Conservation (phyloP, 2,113 vertebrate genomes). For the Hucho hucho region DNA sequence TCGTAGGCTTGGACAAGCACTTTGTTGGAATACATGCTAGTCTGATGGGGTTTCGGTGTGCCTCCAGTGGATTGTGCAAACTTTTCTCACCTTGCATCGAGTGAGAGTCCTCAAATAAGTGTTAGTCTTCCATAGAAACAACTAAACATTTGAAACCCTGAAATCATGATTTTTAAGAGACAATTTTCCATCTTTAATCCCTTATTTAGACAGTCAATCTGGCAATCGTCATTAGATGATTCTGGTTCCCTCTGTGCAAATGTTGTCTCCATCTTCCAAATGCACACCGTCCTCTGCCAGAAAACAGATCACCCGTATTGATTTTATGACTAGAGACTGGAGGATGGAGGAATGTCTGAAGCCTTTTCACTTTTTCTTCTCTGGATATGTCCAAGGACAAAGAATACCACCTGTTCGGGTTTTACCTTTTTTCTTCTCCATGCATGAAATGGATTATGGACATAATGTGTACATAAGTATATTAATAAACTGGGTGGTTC, state of each 20-base stretch:
- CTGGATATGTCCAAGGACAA: slow-evolving; percentile 53
- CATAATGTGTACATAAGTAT: slow-evolving; percentile 6
- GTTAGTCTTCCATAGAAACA: too few relatives aligned
- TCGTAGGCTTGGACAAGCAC: background rate
- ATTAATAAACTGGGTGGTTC: too few relatives aligned
- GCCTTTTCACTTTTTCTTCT: slow-evolving; percentile 33
- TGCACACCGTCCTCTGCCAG: slow-evolving; percentile 28
- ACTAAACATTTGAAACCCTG: too few relatives aligned
- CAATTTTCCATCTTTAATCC: slow-evolving; percentile 20
- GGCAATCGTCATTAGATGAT: slow-evolving; percentile 43
- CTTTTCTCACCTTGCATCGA: background rate
- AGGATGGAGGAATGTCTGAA: slow-evolving; percentile 37
- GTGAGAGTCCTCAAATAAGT: background rate
- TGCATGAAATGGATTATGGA: slow-evolving; percentile 2
- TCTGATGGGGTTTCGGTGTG: background rate
- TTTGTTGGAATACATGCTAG: background rate
- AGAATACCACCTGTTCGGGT: slow-evolving; percentile 18
- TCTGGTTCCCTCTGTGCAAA: slow-evolving; percentile 27
- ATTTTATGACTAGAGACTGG: slow-evolving; percentile 57
- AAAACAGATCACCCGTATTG: slow-evolving; percentile 41
- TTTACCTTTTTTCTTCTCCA: background rate
- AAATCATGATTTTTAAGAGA: too few relatives aligned
- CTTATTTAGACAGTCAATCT: slow-evolving; percentile 39
- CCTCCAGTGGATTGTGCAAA: background rate
- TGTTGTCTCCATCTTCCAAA: slow-evolving; percentile 38